A percentile compares a stretch with the other conserved stretches of the same genome.
Conservation (phyloP, 2,797 vertebrate species). For the Melopsittacus undulatus region DNA sequence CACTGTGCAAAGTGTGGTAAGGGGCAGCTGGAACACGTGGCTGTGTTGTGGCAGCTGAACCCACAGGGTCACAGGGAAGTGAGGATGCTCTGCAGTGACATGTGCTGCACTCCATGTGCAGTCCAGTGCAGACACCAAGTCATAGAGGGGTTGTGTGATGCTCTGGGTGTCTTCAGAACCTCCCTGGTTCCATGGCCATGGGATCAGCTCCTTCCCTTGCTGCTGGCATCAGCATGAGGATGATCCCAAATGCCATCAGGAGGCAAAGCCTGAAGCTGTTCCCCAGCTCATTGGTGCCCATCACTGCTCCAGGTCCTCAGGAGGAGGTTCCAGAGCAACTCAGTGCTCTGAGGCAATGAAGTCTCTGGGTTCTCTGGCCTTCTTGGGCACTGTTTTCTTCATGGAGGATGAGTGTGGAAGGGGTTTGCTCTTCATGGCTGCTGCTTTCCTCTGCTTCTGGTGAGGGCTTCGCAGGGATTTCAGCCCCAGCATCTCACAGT, state of each 20-base stretch:
- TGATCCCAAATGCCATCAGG: not conserved
- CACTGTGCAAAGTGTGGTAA: not conserved
- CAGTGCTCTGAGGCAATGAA: not conserved
- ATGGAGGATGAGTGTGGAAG: constrained; percentile 56
- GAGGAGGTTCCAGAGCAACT: not conserved
- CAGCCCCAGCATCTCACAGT: constrained; percentile 91
- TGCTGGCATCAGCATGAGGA: not conserved
- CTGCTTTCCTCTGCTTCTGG: constrained; percentile 81
- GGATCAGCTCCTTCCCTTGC: not conserved
- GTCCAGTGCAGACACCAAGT: not conserved
- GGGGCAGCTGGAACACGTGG: not conserved
- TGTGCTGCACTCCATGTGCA: not conserved
- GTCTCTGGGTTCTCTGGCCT: constrained; percentile 80
- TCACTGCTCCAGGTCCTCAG: not conserved
- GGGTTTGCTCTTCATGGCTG: constrained; percentile 75
- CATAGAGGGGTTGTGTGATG: not conserved
- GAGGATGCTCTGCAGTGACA: not conserved
- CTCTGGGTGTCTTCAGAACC: not conserved
- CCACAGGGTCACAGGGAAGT: not conserved
- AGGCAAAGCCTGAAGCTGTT: not conserved
- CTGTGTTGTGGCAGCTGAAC: not conserved
- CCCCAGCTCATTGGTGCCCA: not conserved
- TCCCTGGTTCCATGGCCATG: not conserved
- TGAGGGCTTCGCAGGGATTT: constrained; percentile 80
- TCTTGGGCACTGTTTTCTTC: constrained; percentile 78